Evolutionary conservation across 2,888 invertebrate genomes (phyloP).

Genomic region (Holacanthella duospinosa): DNA sequence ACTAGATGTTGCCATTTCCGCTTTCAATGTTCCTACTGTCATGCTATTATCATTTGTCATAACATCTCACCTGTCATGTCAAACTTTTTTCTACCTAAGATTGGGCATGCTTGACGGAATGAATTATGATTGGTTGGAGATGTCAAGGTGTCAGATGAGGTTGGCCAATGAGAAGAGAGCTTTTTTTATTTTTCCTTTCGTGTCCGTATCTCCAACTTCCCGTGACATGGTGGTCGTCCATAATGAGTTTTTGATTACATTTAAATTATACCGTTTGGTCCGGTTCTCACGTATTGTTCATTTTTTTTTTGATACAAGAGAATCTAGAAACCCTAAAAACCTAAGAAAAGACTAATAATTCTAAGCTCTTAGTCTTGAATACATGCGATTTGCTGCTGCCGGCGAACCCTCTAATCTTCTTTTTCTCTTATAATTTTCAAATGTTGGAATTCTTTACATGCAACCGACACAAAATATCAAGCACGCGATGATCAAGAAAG

Average conservation of each 20-base stretch:
- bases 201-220: conserved; percentile 3
- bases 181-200: not conserved
- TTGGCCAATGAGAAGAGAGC: not conserved
- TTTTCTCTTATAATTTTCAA: not conserved
- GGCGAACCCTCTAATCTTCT: not conserved
- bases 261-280: conserved; percentile 32
- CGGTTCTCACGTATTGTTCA: conserved; percentile 17
- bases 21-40: too few species aligned
- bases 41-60: too few species aligned
- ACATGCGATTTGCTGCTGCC: not conserved
- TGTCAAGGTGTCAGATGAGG: not conserved
- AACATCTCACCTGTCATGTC: too few species aligned
- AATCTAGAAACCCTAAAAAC: too few species aligned
- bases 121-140: conserved; percentile 2
- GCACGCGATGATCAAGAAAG: not conserved
- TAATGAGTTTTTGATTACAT: conserved; percentile 38
- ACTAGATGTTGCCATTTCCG: too few species aligned
- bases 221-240: conserved; percentile 19
- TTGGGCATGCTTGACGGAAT: too few species aligned
- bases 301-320: conserved; percentile 9
- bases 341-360: not conserved
- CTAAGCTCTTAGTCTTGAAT: not conserved
- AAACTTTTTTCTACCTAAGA: too few species aligned
- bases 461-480: not conserved
- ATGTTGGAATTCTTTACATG: not conserved